phyloP scores from a whole-genome alignment of 2,797 vertebrate genomes.

The Sebastolobus altivelis region DNA sequence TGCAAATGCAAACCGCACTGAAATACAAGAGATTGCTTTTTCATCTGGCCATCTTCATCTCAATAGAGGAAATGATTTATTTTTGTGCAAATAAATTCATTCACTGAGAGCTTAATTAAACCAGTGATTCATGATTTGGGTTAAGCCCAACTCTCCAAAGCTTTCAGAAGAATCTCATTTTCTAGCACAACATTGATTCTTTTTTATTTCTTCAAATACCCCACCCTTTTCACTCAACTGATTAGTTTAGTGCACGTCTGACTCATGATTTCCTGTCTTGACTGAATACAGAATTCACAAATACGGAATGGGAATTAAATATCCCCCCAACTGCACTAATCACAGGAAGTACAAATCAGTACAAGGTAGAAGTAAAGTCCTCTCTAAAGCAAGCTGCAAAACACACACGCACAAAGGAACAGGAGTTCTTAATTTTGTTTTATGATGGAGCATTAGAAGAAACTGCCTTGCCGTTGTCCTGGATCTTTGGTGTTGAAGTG shows the following conservation, averaged over 20 bases:
- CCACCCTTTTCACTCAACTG: slow-evolving; percentile 47
- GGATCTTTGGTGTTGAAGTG: background rate
- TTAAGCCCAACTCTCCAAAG: slow-evolving; percentile 59
- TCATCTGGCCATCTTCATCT: slow-evolving; percentile 71
- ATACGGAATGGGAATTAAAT: slow-evolving; percentile 4
- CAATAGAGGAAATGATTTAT: slow-evolving; percentile 71
- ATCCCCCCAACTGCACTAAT: slow-evolving; percentile 17
- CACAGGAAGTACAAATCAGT: slow-evolving; percentile 16
- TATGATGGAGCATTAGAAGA: background rate
- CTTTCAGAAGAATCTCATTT: slow-evolving; percentile 71
- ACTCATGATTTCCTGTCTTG: slow-evolving; percentile 56
- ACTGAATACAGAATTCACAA: slow-evolving; percentile 48
- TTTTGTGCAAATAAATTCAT: slow-evolving; percentile 73
- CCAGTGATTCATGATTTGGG: slow-evolving; percentile 73
- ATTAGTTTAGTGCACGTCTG: slow-evolving; percentile 62
- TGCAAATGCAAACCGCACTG: slow-evolving; percentile 60
- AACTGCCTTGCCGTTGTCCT: background rate
- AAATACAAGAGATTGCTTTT: slow-evolving; percentile 71
- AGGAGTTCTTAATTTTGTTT: background rate
- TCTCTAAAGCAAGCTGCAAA: background rate
- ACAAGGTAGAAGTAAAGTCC: background rate
- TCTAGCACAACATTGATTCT: slow-evolving; percentile 67
- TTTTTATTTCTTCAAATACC: slow-evolving; percentile 48
- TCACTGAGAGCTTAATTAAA: slow-evolving; percentile 73
- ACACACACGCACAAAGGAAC: background rate